Percentiles rank a stretch among this genome's conserved stretches.
These are phyloP conservation scores for Brevimyrus niger DNA, from an alignment of 2,113 vertebrate genomes.

Conservation along the genomic window DNA sequence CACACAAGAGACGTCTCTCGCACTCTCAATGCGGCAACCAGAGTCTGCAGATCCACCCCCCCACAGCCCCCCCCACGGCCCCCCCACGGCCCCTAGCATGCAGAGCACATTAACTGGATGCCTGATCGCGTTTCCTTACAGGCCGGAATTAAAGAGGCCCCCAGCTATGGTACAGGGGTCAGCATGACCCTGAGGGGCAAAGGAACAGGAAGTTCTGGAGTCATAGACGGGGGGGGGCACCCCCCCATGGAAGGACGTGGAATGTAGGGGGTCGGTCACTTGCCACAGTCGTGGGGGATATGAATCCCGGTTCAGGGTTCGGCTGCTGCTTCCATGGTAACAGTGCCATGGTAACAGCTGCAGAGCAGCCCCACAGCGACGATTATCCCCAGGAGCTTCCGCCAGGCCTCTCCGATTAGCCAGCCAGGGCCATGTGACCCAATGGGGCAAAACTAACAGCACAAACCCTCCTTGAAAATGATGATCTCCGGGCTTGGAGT, in stretches of 20 bases:
- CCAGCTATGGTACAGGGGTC: neutral
- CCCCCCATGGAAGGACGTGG: neutral
- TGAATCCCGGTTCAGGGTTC: neutral
- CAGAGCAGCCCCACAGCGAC: neutral
- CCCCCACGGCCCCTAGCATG: neutral
- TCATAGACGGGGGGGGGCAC: neutral
- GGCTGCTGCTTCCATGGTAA: neutral
- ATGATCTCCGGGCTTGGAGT: neutral
- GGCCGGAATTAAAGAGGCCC: neutral
- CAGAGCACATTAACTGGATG: neutral
- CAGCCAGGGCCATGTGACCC: neutral
- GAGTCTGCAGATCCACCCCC: neutral
- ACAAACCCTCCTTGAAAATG: neutral
- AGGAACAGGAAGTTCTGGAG: neutral
- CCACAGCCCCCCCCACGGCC: neutral
- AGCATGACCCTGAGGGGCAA: neutral
- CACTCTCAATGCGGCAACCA: neutral
- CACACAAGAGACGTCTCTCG: neutral
- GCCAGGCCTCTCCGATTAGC: neutral
- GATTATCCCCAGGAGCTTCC: neutral
- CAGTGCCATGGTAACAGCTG: neutral
- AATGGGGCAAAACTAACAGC: neutral
- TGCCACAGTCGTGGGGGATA: too few relatives aligned
- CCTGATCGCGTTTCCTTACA: neutral
- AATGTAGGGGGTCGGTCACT: neutral